Conservation (phyloP, 2,888 invertebrate genomes). For the Rhorus exstirpatorius region DNA sequence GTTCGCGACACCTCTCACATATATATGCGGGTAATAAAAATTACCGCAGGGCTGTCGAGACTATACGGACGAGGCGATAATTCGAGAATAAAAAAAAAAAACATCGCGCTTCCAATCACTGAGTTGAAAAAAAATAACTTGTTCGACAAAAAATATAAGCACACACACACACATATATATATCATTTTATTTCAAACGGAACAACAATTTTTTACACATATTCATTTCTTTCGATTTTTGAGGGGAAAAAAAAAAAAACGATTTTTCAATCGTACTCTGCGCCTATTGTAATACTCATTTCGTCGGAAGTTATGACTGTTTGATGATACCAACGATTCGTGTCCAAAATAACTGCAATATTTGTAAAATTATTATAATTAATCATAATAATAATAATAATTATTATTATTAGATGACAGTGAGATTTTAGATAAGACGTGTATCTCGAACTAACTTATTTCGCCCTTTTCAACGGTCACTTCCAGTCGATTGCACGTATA, state of each 20-base stretch:
- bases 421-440: constrained; percentile 1
- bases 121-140: background rate
- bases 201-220: constrained; percentile 8
- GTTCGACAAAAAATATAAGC: no score
- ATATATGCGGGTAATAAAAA: constrained; percentile 68
- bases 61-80: constrained; percentile 9
- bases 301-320: constrained; percentile 94
- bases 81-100: background rate
- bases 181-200: constrained; percentile 43
- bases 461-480: constrained; percentile 93
- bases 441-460: constrained; percentile 92
- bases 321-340: constrained; percentile 99
- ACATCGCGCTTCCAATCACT: background rate
- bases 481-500: constrained; percentile 91
- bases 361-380: background rate
- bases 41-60: background rate
- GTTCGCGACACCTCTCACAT: no score
- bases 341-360: constrained; percentile 94
- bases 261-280: constrained; percentile 94
- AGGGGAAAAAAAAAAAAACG: background rate
- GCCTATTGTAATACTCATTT: constrained; percentile 98
- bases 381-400: constrained; percentile 14
- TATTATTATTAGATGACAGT: constrained; percentile 12
- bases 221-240: background rate
- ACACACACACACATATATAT: background rate